Evolutionary conservation across 2,888 invertebrate species (phyloP), one percentile per base, ranked within the genome.

Genomic region (Mythimna pallens): DNA sequence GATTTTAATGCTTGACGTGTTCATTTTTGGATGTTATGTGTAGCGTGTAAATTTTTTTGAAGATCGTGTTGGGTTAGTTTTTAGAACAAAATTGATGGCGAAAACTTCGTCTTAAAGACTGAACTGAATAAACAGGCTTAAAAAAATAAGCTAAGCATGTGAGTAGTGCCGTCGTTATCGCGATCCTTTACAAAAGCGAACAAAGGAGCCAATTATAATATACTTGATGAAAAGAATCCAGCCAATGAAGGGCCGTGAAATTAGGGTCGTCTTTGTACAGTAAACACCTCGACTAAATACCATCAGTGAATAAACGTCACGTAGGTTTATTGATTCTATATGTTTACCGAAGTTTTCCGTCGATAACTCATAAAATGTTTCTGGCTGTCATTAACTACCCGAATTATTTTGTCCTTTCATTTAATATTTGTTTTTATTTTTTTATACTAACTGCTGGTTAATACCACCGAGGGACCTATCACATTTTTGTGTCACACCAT

Each of bases 221-320:
- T 57, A 55, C 40, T 43, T 30, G 9, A 4, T 10, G 58, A 43
- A 58, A 66, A 58, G 10, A 58, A 66, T 14, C 14, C n/a, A 58
- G n/a, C 25, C 40, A n/a, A n/a, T 55, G 20, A 57, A 66, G 65
- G 14, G 57, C 40, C n/a, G 20, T 10, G 40, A 43, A 58, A 58
- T 66, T 25, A 40, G 58, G 58, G 25, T 25, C 57, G 57, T 66
- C n/a, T 65, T 66, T 57, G 40, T 25, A 57, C 36, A 59, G 36
- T n/a, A 34, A 36, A 36, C 34, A 59, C n/a, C 58, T 59, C 58
- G n/a, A 17, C 36, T n/a, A 36, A 36, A 36, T 59, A 59, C 59
- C 36, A 8, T 40, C 25, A 22, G 25, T 55, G 14, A 57, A 58
- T 66, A 57, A 43, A 9, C 40, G n/a, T 66, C 20, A 40, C 40